Conservation (phyloP, 2,113 vertebrate species). For the Melospiza melodia region DNA sequence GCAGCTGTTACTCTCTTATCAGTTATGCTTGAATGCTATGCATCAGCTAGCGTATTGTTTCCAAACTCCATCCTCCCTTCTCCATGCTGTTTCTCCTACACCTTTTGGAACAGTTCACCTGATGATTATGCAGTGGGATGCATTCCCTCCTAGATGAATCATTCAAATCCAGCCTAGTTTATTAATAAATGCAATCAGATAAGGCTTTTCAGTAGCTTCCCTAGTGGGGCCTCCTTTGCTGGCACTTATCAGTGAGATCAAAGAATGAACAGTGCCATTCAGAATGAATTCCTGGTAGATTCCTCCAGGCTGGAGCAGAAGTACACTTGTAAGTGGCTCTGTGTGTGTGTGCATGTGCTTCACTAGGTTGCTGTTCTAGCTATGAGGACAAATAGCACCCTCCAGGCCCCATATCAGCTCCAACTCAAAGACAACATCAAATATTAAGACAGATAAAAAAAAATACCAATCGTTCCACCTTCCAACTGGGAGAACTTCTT, state of each 20-base stretch:
- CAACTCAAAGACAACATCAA: neutral
- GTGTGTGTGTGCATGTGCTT: neutral
- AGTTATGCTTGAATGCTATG: neutral
- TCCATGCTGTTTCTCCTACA: neutral
- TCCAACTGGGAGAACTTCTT: neutral
- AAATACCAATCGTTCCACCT: neutral
- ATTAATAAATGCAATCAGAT: conserved; percentile 46
- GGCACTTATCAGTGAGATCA: conserved; percentile 22
- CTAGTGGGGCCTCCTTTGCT: neutral
- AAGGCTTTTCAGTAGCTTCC: conserved; percentile 25
- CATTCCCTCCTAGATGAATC: conserved; percentile 23
- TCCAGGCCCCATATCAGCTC: neutral
- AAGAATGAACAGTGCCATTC: neutral
- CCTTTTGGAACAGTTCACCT: neutral
- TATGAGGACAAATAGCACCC: neutral
- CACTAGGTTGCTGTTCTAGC: neutral
- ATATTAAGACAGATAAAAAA: neutral
- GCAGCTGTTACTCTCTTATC: neutral
- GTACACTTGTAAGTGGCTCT: neutral
- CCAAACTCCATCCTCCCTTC: neutral
- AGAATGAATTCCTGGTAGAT: neutral
- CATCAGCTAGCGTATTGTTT: neutral
- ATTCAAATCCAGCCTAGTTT: neutral
- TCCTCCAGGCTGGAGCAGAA: neutral
- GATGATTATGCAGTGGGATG: neutral